Base-by-base conservation (phyloP, 2,888 invertebrate genomes). In the Lordiphosa fenestrarum region DNA sequence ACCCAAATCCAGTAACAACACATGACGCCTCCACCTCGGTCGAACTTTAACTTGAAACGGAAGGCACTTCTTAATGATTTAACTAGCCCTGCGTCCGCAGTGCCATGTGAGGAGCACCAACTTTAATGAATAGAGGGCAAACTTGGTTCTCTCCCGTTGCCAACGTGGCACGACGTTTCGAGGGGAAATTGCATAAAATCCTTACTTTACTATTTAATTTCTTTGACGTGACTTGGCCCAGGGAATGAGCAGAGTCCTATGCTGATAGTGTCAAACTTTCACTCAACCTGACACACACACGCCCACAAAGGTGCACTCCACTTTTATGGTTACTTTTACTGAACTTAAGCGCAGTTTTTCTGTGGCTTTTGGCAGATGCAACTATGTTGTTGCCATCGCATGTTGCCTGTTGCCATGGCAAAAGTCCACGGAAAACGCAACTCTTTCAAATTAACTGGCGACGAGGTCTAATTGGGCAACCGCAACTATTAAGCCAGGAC, bases 401-500 rank as follows among this genome's bases (percentile, higher is more conserved):
- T 19, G 19, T 19, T 19, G 19, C 19, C 19, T 56, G 78, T 71
- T 73, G 69, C 62, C 61, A 74, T 39, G 62, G 56, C 50, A 63
- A 13, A 4, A 6, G 25, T n/a, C 21, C 10, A 47, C 40, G 38
- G 39, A 36, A 39, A 13, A n/a, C 13, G 40, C 59, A 71, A 46
- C 54, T 62, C 69, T 56, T 44, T 53, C 77, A 64, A 76, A 81
- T 81, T 81, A 81, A 69, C 81, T 69, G 57, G 64, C 77, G 55
- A 64, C 58, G 67, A 54, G 52, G 62, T 67, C 76, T 76, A 76
- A 76, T 81, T 76, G 81, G 69, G 59, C 54, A 55, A 56, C 13
- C 37, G 54, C 54, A 60, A 58, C 64, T 54, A 60, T 21, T 23
- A 36, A 12, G 38, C n/a, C 48, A 53, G 53, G 38, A 53, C 57